A percentile compares a stretch with the other conserved stretches of the same genome.
Conservation (phyloP, 2,797 vertebrate species). For the Ataeniobius toweri region DNA sequence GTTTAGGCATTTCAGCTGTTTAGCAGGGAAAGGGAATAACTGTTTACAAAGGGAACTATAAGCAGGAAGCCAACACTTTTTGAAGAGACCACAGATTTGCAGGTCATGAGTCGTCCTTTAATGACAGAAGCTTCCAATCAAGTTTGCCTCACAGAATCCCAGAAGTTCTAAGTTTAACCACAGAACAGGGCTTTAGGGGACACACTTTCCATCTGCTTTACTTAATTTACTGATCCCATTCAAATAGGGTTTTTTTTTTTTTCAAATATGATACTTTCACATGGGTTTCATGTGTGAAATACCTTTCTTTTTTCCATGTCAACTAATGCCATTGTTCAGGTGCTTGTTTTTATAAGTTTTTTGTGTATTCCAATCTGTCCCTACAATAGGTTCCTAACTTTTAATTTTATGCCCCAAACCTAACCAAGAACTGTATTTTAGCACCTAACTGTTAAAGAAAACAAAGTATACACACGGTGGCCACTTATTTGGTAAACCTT, state of each 20-base stretch:
- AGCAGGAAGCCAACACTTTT: slow-evolving; percentile 21
- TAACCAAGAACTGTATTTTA: background rate
- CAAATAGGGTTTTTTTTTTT: background rate
- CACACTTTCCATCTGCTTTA: background rate
- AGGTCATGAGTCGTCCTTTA: slow-evolving; percentile 10
- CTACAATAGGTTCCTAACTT: background rate
- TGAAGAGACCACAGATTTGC: slow-evolving; percentile 24
- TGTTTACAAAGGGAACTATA: slow-evolving; percentile 13
- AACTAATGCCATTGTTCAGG: background rate
- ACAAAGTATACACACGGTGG: too few species aligned
- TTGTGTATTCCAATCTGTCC: background rate
- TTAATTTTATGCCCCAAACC: background rate
- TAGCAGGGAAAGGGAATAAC: background rate
- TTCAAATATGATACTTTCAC: background rate
- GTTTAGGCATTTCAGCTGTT: background rate
- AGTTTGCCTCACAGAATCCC: background rate
- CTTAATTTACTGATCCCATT: background rate
- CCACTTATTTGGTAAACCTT: too few species aligned
- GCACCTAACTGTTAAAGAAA: too few species aligned
- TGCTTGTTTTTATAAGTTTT: background rate
- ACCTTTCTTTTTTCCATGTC: background rate
- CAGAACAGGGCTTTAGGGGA: background rate
- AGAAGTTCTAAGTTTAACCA: background rate
- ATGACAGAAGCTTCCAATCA: slow-evolving; percentile 13
- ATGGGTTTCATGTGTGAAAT: background rate